Evolutionary conservation across 2,888 invertebrate species (phyloP), one percentile per base, ranked within the genome.

Genomic region (Stomorhina lunata): DNA sequence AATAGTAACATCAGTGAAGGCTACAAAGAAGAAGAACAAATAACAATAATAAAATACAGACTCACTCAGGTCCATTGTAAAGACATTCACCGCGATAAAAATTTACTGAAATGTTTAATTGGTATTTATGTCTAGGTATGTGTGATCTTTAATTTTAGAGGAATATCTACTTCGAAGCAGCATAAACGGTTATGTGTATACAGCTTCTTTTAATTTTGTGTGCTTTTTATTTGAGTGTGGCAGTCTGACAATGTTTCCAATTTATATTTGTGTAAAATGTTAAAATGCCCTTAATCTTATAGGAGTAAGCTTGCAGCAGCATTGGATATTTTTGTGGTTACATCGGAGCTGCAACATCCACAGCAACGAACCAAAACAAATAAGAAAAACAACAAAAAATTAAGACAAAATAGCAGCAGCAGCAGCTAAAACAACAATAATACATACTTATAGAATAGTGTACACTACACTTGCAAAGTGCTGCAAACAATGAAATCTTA

Each of bases 1-100:
- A 71, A 72, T 68, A 85, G 86, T 86, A 87, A 85, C 86, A 86
- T 86, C 86, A 79, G 43, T 69, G 45, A 78, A 55, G 34, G 20
- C 29, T 12, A 37, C n/a, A 15, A 55, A 29, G 10, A 29, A 29
- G 53, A 4, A 37, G n/a, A 2, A 12, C 2, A 45, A n/a, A 61
- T 63, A 65, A 43, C 65, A 53, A 34, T 29, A 25, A 45, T 45
- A n/a, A 34, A 61, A 27, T n/a, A 27, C 12, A 65, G 29, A 27
- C 40, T 32, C 4, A 27, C n/a, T 5, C 37, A 34, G 12, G 48
- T 57, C 63, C 32, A 63, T 29, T 32, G 22, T 17, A 29, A 43
- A 57, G 29, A 22, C 22, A 53, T 53, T 63, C 9, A 40, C 40
- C 15, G 50, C 15, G 22, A 63, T 68, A 27, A 32, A 68, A 61